A percentile compares a stretch with the other conserved stretches of the same genome.
These are phyloP conservation scores for Petrophora chlorosata DNA, from an alignment of 2,888 invertebrate genomes.

Conservation along the genomic window DNA sequence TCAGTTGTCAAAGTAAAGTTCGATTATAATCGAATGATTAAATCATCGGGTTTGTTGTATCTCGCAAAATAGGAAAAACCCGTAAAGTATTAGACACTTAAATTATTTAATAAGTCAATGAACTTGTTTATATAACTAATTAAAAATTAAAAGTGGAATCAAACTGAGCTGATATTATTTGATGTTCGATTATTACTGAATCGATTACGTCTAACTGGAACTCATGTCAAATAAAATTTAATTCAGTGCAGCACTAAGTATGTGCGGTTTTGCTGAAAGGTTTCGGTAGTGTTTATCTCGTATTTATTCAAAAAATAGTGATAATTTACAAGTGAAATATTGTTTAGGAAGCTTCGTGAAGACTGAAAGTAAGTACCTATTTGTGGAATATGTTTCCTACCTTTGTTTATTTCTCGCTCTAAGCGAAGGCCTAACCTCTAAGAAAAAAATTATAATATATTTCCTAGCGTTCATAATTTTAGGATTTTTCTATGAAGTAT, in stretches of 20 bases:
- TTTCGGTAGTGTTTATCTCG: constrained; percentile 71
- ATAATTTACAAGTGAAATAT: constrained; percentile 74
- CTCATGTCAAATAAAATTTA: constrained; percentile 30
- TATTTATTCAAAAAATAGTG: constrained; percentile 72
- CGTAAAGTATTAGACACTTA: no score
- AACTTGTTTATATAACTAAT: no score
- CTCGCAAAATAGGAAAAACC: no score
- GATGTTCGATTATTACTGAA: background rate
- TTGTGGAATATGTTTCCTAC: background rate
- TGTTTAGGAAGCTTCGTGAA: constrained; percentile 46
- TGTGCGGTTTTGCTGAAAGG: constrained; percentile 57
- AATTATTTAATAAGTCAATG: no score
- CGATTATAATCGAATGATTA: background rate
- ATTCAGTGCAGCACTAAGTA: constrained; percentile 44
- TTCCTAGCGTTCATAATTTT: constrained; percentile 1
- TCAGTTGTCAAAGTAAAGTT: constrained; percentile 22
- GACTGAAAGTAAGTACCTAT: constrained; percentile 54
- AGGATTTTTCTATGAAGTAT: constrained; percentile 1
- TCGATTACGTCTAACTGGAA: background rate
- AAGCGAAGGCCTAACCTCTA: constrained; percentile 25
- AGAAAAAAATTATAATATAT: constrained; percentile 15
- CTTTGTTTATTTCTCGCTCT: background rate
- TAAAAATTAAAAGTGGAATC: no score
- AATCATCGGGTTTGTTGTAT: no score
- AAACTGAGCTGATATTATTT: no score